Evolutionary conservation across 2,797 vertebrate species (phyloP), one percentile per base, ranked within the genome.

Genomic region (Simalia tracyae): DNA sequence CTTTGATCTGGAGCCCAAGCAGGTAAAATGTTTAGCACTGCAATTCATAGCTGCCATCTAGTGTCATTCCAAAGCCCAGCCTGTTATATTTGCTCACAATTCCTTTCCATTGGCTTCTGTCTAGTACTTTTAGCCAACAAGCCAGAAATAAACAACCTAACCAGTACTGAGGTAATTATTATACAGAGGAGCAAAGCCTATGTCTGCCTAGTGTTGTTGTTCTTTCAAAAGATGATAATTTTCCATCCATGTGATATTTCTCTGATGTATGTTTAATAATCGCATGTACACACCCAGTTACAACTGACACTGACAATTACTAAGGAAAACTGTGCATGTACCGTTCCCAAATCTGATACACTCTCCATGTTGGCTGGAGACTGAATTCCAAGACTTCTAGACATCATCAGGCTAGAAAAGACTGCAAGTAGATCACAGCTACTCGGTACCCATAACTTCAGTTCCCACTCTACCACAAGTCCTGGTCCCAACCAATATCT

Each of bases 1-100:
- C 72, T 46, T 81, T 81, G 36, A 68, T 31, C n/a, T 68, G 5
- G n/a, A 81, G 36, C 19, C 36, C 72, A 81, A 46, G 19, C 36
- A 42, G 19, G 36, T 46, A 81, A 81, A 81, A 81, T 24, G 72
- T 81, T 81, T 36, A 66, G 63, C 46, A 88, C 14, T 81, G 5
- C 66, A 89, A 36, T 59, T 81, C 26, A 57, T 66, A 36, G 15
- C 66, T 94, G 93, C 96, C 96, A 97, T 88, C 96, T 96, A 94
- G 95, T 92, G 95, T 88, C 36, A 17, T 19, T 9, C 5, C 1
- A 19, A 9, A 59, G 42, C n/a, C 5, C 19, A 84, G 93, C 64
- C 86, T n/a, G 15, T n/a, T 63, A 28, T 42, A 36, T 86, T 57
- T 42, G 4, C 31, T 28, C n/a, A 3, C 11, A 56, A 19, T 76